phyloP scores from a whole-genome alignment of 2,888 invertebrate genomes.

The Diarsia rubi region DNA sequence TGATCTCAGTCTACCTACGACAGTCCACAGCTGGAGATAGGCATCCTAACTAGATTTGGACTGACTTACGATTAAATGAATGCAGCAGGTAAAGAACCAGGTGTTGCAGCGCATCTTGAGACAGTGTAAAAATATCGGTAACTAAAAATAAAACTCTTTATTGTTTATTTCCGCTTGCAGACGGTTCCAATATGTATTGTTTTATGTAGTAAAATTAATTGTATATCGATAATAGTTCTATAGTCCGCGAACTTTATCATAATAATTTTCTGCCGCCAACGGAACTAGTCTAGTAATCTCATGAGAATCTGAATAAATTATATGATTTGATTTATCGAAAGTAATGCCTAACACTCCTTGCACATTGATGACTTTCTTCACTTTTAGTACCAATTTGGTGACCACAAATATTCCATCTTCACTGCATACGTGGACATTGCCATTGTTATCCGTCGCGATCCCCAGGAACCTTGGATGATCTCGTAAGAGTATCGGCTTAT shows the following conservation, averaged over 20 bases:
- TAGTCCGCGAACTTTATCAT: conserved; percentile 30
- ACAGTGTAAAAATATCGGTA: not conserved
- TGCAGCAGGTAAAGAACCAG: not conserved
- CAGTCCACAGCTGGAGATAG: not conserved
- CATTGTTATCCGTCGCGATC: conserved; percentile 79
- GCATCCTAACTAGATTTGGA: not conserved
- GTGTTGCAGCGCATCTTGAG: too few species aligned
- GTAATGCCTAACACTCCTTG: conserved; percentile 81
- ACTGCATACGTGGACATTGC: conserved; percentile 78
- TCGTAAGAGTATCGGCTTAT: conserved; percentile 70
- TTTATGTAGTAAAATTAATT: not conserved
- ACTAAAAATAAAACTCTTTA: not conserved
- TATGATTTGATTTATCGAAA: conserved; percentile 81
- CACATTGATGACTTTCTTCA: conserved; percentile 76
- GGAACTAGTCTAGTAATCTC: conserved; percentile 78
- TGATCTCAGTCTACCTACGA: not conserved
- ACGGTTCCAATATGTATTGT: not conserved
- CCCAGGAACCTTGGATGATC: conserved; percentile 78
- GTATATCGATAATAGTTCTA: conserved; percentile 2
- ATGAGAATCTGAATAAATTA: conserved; percentile 84
- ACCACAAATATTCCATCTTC: conserved; percentile 83
- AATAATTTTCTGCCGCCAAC: conserved; percentile 51
- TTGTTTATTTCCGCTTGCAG: conserved; percentile 1
- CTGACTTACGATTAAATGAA: too few species aligned
- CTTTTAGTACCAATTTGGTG: conserved; percentile 76